phyloP scores from a whole-genome alignment of 2,113 vertebrate species.

The Phainopepla nitens region DNA sequence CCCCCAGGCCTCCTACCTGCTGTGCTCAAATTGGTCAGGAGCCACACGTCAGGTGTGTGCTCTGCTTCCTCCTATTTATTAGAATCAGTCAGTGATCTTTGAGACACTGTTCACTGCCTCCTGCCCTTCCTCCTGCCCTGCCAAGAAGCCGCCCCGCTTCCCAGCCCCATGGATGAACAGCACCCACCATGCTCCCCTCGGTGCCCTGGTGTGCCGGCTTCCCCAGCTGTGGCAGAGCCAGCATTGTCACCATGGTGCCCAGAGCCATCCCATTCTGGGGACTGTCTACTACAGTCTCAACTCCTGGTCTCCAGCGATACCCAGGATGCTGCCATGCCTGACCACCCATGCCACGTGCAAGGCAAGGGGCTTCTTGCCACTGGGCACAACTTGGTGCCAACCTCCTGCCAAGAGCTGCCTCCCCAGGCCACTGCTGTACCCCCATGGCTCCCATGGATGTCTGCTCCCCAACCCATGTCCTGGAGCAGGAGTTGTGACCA shows the following conservation, averaged over 20 bases:
- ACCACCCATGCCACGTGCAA: accelerated
- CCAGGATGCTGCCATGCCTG: background rate
- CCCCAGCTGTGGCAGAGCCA: background rate
- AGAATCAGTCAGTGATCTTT: constrained; percentile 13
- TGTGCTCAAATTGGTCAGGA: background rate
- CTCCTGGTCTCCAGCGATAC: background rate
- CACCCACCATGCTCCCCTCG: background rate
- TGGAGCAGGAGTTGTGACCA: background rate
- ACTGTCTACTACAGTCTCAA: background rate
- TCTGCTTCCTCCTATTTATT: background rate
- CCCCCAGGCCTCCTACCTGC: background rate
- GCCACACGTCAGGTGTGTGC: background rate
- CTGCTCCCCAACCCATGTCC: accelerated
- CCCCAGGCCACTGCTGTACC: background rate
- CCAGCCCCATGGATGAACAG: background rate
- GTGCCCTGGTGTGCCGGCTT: too few relatives aligned
- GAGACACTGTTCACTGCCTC: constrained; percentile 18
- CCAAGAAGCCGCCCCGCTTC: accelerated
- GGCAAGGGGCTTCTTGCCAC: background rate
- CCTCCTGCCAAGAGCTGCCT: background rate
- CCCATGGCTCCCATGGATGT: accelerated
- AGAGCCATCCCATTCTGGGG: background rate
- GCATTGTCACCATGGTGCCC: background rate
- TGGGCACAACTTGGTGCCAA: background rate
- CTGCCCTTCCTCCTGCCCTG: background rate